Evolutionary conservation across 1,140 invertebrate species (phyloP).

Genomic region (Ladona fulva): DNA sequence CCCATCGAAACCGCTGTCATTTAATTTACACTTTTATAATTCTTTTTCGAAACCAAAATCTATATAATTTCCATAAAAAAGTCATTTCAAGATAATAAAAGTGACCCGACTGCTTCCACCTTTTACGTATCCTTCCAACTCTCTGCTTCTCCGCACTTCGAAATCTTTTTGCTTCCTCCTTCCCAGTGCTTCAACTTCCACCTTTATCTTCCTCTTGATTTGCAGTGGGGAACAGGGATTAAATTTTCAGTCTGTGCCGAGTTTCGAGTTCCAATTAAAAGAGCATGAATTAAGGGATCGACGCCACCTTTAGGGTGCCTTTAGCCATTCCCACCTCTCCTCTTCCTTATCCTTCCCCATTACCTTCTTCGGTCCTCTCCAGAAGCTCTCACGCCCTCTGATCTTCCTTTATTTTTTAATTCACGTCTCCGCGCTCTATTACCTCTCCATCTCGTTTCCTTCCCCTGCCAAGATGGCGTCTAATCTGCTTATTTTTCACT

Average conservation of each 20-base stretch:
- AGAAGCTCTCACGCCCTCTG: background rate
- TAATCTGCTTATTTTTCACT: too few relatives aligned
- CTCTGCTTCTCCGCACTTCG: too few relatives aligned
- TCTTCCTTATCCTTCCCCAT: background rate
- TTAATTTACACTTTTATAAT: too few relatives aligned
- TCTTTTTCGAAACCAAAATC: too few relatives aligned
- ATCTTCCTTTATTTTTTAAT: background rate
- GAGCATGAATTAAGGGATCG: background rate
- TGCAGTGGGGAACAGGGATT: background rate
- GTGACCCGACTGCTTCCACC: too few relatives aligned
- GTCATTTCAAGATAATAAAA: too few relatives aligned
- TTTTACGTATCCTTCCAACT: too few relatives aligned
- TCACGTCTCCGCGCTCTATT: background rate
- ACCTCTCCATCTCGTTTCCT: background rate
- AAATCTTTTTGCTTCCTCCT: too few relatives aligned
- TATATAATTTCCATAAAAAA: too few relatives aligned
- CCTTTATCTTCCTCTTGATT: too few relatives aligned
- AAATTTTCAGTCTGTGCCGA: background rate
- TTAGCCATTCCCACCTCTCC: background rate
- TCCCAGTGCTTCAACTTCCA: too few relatives aligned
- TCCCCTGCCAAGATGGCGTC: background rate
- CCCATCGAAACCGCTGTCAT: too few relatives aligned
- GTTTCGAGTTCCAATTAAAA: slow-evolving; percentile 2
- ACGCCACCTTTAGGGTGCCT: background rate
- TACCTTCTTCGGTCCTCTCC: background rate